Conservation (phyloP, 35 echinoderm and acorn worm genomes). For the Nesometra sesokonis region DNA sequence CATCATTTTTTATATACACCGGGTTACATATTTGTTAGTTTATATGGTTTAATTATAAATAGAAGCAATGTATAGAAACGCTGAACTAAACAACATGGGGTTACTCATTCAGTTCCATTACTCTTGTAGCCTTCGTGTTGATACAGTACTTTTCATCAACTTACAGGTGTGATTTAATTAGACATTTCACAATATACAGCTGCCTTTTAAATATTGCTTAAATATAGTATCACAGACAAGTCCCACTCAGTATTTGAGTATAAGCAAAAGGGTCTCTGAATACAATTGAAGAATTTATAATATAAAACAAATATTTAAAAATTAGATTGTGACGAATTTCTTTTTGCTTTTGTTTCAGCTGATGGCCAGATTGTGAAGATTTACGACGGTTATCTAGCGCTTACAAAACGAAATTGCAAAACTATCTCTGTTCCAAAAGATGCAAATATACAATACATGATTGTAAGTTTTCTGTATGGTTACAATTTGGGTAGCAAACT, state of each 20-base stretch:
- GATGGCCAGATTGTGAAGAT: background rate
- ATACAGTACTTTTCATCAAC: too few species aligned
- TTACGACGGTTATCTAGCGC: background rate
- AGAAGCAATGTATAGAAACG: too few species aligned
- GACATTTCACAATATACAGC: too few species aligned
- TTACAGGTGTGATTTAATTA: too few species aligned
- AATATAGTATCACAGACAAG: too few species aligned
- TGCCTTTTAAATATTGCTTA: too few species aligned
- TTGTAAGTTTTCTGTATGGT: background rate
- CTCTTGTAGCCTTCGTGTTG: too few species aligned
- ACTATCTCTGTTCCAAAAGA: conserved; percentile 1
- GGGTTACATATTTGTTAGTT: too few species aligned
- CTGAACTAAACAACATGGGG: too few species aligned
- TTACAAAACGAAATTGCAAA: background rate
- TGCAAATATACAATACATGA: background rate
- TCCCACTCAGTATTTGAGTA: background rate
- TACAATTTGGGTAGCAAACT: background rate
- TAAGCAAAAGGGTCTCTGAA: background rate
- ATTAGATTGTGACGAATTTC: background rate
- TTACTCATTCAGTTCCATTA: too few species aligned
- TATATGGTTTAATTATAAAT: too few species aligned
- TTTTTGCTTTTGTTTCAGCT: background rate
- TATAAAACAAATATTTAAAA: background rate
- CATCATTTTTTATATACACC: too few species aligned
- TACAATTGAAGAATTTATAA: background rate